A percentile compares a stretch with the other conserved stretches of the same genome.
These are phyloP conservation scores for Pluvialis apricaria DNA, from an alignment of 2,113 vertebrate species.

Conservation along the genomic window DNA sequence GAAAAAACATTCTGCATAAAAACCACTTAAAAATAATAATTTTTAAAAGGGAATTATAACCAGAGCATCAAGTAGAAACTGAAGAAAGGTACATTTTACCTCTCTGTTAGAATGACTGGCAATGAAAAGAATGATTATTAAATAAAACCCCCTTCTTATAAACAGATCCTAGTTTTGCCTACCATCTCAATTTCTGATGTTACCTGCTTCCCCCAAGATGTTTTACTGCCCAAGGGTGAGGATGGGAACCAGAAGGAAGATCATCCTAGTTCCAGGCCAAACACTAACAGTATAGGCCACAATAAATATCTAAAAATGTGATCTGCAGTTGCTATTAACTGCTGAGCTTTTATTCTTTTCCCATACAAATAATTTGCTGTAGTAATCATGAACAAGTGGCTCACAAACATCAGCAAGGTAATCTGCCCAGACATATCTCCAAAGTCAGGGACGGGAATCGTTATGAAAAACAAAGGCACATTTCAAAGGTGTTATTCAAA, in stretches of 20 bases:
- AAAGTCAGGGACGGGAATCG: conserved; percentile 4
- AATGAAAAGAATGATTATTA: neutral
- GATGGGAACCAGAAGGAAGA: conserved; percentile 7
- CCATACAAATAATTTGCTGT: conserved; percentile 42
- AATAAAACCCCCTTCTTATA: neutral
- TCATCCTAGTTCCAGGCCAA: neutral
- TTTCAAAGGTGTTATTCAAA: conserved; percentile 45
- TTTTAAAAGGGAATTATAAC: neutral
- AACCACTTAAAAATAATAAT: neutral
- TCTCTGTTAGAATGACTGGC: neutral
- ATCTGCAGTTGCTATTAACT: conserved; percentile 46
- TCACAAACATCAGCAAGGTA: conserved; percentile 28
- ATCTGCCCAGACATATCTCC: conserved; percentile 66
- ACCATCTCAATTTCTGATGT: neutral
- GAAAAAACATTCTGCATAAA: neutral
- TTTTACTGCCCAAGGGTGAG: conserved; percentile 21
- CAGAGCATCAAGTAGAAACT: neutral
- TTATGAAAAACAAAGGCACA: conserved; percentile 38
- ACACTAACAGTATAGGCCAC: neutral
- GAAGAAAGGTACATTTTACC: neutral
- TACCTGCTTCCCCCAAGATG: conserved; percentile 8
- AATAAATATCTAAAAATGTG: conserved; percentile 42
- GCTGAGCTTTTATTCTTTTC: conserved; percentile 43
- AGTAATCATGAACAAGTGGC: conserved; percentile 15
- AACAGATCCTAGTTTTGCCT: conserved; percentile 3